phyloP scores from a whole-genome alignment of 2,113 vertebrate species.

The Danio rerio region GRCz12tu NC_133190.1:8629501-8630000 shows the following conservation, averaged over 20 bases:
- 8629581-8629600: slow-evolving; percentile 33
- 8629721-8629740: slow-evolving; percentile 37
- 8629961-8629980: slow-evolving; percentile 73
- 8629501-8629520: slow-evolving; percentile 21
- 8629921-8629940: slow-evolving; percentile 73
- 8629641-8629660: slow-evolving; percentile 40
- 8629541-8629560: neutral
- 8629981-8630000: slow-evolving; percentile 66
- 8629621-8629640: slow-evolving; percentile 23
- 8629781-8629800: slow-evolving; percentile 48
- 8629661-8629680: slow-evolving; percentile 28
- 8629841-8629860: slow-evolving; percentile 65
- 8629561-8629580: slow-evolving; percentile 2
- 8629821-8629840: slow-evolving; percentile 50
- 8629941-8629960: slow-evolving; percentile 66
- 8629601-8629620: slow-evolving; percentile 28
- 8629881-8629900: slow-evolving; percentile 73
- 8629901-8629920: slow-evolving; percentile 73
- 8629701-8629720: slow-evolving; percentile 10
- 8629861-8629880: slow-evolving; percentile 67
- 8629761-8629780: slow-evolving; percentile 6
- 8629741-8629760: slow-evolving; percentile 16
- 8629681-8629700: slow-evolving; percentile 7
- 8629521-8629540: slow-evolving; percentile 9
- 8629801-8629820: slow-evolving; percentile 48